Base-by-base conservation (phyloP, 37 sponge, comb jelly and placozoan species). In the Amphimedon queenslandica region DNA sequence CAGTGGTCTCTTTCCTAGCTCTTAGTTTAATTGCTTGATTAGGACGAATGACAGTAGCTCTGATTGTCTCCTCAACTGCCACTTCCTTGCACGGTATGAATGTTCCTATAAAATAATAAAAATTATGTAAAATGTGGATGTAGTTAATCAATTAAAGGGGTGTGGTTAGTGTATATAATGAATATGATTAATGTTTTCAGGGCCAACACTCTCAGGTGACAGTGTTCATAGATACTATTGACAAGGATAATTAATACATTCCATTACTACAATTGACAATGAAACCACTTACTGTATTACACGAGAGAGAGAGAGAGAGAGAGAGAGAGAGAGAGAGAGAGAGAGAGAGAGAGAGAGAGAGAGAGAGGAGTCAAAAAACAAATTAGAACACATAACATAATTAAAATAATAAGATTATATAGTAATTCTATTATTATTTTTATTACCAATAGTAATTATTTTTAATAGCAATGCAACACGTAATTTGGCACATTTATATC, bases 21-120 rank as follows among this genome's bases (percentile, higher is more conserved):
- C 99, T 53, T 78, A 99, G 80, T 77, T 93, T 89, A 70, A 99
- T 89, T 51, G 99, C 88, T 81, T 99, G 93, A 80, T 99, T 99
- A 53, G 99, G 96, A 39, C 76, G 82, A 89, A 99, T 95, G 70
- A 99, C 69, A 24, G 94, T 93, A 37, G 99, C 96, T 30, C 93
- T 75, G 73, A 99, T 93, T 25, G 93, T 92, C 78, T 99, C 99
- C 53, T 91, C 88, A 33, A 95, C 92, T 20, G 83, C 93, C 34
- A 93, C 99, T 74, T 95, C 94, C 82, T 99, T 99, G 40, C 80
- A 37, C 1, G 99, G 99, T 33, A 99, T 90, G 87, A 95, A 99
- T 32, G 99, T 99, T 4, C 99, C 99, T 96, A 77, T 16, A 64
- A 1, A 53, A 36, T 16, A 43, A 28, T n/a, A 75, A 28, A 40